phyloP scores from a whole-genome alignment of 1,140 invertebrate species.

The Meteorus sp. region DNA sequence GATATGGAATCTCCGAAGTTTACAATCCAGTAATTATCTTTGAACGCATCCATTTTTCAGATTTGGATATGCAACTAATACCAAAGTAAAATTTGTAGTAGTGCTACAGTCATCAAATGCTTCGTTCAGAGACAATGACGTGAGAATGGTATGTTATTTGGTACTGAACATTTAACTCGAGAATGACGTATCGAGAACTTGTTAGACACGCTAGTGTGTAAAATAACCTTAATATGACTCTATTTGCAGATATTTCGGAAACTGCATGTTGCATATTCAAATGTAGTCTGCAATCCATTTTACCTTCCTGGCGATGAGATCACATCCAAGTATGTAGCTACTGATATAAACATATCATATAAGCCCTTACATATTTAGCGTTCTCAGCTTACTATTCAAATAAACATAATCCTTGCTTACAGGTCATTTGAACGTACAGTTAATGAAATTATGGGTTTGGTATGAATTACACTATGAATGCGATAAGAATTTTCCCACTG shows the following conservation, averaged over 20 bases:
- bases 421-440: slow-evolving; percentile 50
- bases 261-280: slow-evolving; percentile 87
- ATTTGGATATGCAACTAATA: slow-evolving; percentile 98
- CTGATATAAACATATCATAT: slow-evolving; percentile 4
- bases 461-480: too few relatives aligned
- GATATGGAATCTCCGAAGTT: neutral
- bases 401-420: slow-evolving; percentile 32
- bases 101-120: slow-evolving; percentile 90
- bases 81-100: slow-evolving; percentile 92
- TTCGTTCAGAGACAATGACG: slow-evolving; percentile 89
- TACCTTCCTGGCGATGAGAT: slow-evolving; percentile 86
- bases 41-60: slow-evolving; percentile 59
- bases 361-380: too few relatives aligned
- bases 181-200: too few relatives aligned
- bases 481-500: too few relatives aligned
- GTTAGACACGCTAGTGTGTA: too few relatives aligned
- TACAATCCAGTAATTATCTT: neutral
- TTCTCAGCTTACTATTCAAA: too few relatives aligned
- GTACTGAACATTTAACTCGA: too few relatives aligned
- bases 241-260: slow-evolving; percentile 80
- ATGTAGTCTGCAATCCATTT: slow-evolving; percentile 94
- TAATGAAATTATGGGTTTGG: slow-evolving; percentile 49
- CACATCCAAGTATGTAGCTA: slow-evolving; percentile 69
- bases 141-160: slow-evolving; percentile 75
- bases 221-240: slow-evolving; percentile 16